phyloP scores from a whole-genome alignment of 2,888 invertebrate species.

The Epsilonema sp. region DNA sequence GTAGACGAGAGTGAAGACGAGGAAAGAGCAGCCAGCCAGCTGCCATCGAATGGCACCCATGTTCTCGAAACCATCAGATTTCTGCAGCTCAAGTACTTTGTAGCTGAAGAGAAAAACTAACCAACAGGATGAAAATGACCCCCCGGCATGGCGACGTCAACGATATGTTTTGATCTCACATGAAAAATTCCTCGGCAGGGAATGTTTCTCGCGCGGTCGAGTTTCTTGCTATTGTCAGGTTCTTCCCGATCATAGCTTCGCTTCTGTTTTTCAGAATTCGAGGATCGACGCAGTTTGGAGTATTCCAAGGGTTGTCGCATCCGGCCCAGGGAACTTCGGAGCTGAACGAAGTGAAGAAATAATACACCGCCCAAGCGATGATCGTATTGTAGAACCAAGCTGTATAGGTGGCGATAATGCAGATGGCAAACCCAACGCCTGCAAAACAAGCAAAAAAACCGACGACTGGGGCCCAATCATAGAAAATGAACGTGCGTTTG shows the following conservation, averaged over 20 bases:
- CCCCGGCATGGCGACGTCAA: too few species aligned
- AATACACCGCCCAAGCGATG: constrained; percentile 85
- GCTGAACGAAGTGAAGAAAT: constrained; percentile 58
- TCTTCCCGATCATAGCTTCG: too few species aligned
- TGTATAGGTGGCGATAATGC: constrained; percentile 74
- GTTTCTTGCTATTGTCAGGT: too few species aligned
- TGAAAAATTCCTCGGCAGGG: too few species aligned
- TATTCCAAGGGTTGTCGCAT: constrained; percentile 70
- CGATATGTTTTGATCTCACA: too few species aligned
- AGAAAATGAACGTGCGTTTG: too few species aligned
- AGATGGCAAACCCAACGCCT: constrained; percentile 90
- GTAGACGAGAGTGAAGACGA: constrained; percentile 77
- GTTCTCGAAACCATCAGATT: constrained; percentile 57
- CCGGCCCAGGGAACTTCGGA: constrained; percentile 58
- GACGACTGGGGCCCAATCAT: too few species aligned
- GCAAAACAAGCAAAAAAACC: too few species aligned
- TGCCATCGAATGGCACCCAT: constrained; percentile 75
- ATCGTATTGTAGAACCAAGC: constrained; percentile 94
- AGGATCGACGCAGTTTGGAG: too few species aligned
- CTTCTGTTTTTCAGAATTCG: too few species aligned
- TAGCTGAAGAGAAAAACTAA: constrained; percentile 43
- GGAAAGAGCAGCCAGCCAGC: constrained; percentile 65
- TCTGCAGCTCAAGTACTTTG: constrained; percentile 63
- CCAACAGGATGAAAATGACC: too few species aligned
- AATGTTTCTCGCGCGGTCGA: too few species aligned